These are phyloP conservation scores for Bugulina stolonifera DNA, from an alignment of 2,888 invertebrate species.

Conservation along the genomic window DNA sequence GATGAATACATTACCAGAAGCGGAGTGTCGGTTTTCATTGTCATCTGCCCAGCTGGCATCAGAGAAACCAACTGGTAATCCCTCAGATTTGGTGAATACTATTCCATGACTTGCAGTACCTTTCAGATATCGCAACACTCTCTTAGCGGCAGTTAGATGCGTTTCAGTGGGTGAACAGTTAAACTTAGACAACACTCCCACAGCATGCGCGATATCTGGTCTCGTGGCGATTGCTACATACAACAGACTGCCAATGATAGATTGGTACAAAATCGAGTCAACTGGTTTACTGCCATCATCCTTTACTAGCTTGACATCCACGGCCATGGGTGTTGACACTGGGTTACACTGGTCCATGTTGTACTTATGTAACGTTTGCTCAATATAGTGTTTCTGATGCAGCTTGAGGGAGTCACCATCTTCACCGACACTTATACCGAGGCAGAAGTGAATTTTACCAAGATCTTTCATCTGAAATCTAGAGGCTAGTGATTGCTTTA, in stretches of 20 bases:
- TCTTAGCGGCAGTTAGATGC: conserved; percentile 32
- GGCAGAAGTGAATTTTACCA: conserved; percentile 27
- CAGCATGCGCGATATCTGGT: conserved; percentile 30
- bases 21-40: too few species aligned
- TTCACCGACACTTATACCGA: conserved; percentile 25
- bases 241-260: conserved; percentile 30
- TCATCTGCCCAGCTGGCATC: conserved; percentile 44
- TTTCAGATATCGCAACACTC: conserved; percentile 30
- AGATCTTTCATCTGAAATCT: conserved; percentile 30
- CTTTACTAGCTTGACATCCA: conserved; percentile 1
- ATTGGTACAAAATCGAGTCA: conserved; percentile 27
- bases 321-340: conserved; percentile 30
- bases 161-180: conserved; percentile 29
- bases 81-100: neutral
- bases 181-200: conserved; percentile 26
- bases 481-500: neutral
- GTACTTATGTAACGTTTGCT: conserved; percentile 27
- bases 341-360: conserved; percentile 28
- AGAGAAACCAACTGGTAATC: conserved; percentile 32
- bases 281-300: conserved; percentile 1
- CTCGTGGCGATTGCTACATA: conserved; percentile 31
- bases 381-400: conserved; percentile 27
- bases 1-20: conserved; percentile 41
- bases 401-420: neutral
- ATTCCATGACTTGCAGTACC: too few species aligned